These are phyloP conservation scores for Gulo gulo DNA, from an alignment of 2,113 vertebrate genomes.

Conservation along the genomic window DNA sequence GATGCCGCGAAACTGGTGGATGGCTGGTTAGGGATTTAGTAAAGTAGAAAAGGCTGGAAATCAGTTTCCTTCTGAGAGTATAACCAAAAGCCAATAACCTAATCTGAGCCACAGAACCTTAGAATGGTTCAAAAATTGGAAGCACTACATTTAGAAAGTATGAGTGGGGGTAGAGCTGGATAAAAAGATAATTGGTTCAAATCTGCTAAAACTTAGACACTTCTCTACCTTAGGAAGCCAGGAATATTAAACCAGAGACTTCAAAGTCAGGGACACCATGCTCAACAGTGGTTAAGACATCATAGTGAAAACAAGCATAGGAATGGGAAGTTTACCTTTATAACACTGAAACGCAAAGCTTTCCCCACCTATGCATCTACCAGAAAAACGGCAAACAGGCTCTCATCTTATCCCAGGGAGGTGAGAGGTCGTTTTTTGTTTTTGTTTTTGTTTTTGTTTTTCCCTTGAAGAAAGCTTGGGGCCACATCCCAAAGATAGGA, in stretches of 20 bases:
- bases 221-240: background rate
- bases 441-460: background rate
- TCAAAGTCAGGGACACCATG: background rate
- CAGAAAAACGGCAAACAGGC: background rate
- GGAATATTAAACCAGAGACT: background rate
- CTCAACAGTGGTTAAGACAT: background rate
- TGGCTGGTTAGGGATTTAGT: background rate
- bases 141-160: background rate
- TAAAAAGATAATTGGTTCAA: background rate
- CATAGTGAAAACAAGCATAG: background rate
- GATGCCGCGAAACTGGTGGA: background rate
- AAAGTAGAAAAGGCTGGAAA: background rate
- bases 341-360: background rate
- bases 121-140: background rate
- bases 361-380: background rate
- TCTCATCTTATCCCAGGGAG: background rate
- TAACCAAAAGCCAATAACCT: background rate
- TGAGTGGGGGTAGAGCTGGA: background rate
- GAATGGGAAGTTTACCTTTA: background rate
- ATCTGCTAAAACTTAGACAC: background rate
- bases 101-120: background rate
- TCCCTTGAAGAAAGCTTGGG: background rate
- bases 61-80: background rate
- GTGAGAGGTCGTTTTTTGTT: background rate
- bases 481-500: background rate